Base-by-base conservation (phyloP, 1,140 invertebrate species). In the Notospermus geniculatus region DNA sequence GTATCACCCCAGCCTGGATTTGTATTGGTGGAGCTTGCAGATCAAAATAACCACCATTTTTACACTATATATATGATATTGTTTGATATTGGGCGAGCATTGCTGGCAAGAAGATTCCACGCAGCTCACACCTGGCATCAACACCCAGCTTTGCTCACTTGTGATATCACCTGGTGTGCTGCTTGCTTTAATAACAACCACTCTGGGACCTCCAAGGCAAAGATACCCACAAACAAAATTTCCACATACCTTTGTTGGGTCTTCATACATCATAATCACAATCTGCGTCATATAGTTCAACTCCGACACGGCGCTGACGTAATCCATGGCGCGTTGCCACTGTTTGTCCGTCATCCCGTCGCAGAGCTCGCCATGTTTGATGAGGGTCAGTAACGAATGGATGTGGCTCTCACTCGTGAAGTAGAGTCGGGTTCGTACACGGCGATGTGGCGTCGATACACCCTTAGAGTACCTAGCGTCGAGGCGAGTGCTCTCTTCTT, bases 341-440 rank as follows among this genome's bases (percentile, higher is more conserved):
- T 99, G 97, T 80, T 97, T 93, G 79, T 99, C 96, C 74, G 68
- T 68, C 9, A 62, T 89, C 86, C 93, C 92, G 82, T 95, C 90
- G 22, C 95, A 85, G 52, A 99, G 83, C 30, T 91, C 93, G 36
- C 97, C 97, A 79, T 92, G 97, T 65, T 95, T 86, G 29, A 99
- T 85, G 57, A 98, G 92, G 11, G 95, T 98, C 50, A 99, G 85
- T 57, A 99, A 82, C 5, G 96, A 98, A 83, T 99, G 97, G 60
- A 99, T 94, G 83, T 99, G 97, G 79, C 93, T 97, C 84, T 99
- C 97, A 79, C 94, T 98, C 2, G 97, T 99, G 78, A 99, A 99
- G 81, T 99, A 99, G 2, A 99, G 84, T 15, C 97, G 86, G 1
- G 96, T 98, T 30, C 96, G 84, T 2, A 99, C 97, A 84, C 98